Evolutionary conservation across 2,797 vertebrate genomes (phyloP).

Genomic region (Hippoglossus hippoglossus): DNA sequence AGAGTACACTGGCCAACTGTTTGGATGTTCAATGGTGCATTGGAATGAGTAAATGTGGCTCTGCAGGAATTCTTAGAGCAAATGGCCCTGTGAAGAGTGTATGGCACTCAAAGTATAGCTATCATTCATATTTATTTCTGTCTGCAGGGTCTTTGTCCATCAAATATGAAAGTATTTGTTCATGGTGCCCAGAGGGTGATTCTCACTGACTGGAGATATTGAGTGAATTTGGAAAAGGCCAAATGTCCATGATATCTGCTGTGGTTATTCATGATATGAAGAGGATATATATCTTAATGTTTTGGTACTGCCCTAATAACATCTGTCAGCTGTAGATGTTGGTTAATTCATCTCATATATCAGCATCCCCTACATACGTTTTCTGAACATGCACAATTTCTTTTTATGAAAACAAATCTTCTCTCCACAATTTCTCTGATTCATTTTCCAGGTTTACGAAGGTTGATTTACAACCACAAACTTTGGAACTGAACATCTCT

Average conservation of each 20-base stretch:
- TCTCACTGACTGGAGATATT: neutral
- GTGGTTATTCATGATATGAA: neutral
- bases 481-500: neutral
- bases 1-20: constrained; percentile 10
- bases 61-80: neutral
- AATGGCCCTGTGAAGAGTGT: neutral
- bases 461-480: neutral
- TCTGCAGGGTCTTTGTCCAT: no score
- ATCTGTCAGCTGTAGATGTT: no score
- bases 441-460: neutral
- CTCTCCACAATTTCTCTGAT: neutral
- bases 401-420: neutral
- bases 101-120: neutral
- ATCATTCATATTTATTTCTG: neutral
- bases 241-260: neutral
- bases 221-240: neutral
- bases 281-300: neutral
- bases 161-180: neutral
- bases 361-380: neutral
- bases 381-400: neutral
- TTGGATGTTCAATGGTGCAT: constrained; percentile 14
- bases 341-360: neutral
- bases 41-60: constrained; percentile 2
- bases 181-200: neutral
- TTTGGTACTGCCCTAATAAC: neutral